Percentiles rank a stretch among this genome's conserved stretches.
Conservation (phyloP, 92 coral and sea anemone genomes). For the Hydrozoanthus gracilis region DNA sequence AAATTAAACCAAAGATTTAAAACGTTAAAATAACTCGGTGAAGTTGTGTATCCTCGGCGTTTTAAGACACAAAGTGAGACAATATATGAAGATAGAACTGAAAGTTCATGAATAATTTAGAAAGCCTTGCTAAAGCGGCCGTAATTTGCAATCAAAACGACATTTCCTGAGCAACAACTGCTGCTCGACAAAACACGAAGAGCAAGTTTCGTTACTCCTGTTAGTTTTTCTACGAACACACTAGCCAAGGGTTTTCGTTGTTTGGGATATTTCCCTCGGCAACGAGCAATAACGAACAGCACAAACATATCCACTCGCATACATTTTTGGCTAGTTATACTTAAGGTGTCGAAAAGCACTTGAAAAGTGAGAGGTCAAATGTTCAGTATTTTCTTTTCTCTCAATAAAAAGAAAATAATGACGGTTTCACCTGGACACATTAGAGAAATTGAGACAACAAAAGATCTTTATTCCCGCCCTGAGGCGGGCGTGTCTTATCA, state of each 20-base stretch:
- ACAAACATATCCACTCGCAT: too few species aligned
- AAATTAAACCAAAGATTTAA: conserved; percentile 14
- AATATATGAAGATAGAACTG: background rate
- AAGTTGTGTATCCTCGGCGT: background rate
- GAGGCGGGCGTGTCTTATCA: background rate
- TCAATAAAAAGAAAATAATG: background rate
- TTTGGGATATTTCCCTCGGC: background rate
- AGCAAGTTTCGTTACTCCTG: background rate
- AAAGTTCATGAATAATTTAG: conserved; percentile 32
- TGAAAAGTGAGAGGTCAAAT: background rate
- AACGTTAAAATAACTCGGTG: conserved; percentile 2
- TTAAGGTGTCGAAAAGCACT: background rate
- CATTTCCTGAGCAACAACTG: background rate
- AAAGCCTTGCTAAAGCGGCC: background rate
- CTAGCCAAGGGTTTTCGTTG: background rate
- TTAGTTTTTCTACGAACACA: background rate
- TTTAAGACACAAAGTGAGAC: conserved; percentile 17
- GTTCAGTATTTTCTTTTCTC: background rate
- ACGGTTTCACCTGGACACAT: background rate
- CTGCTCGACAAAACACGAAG: conserved; percentile 13
- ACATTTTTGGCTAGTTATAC: background rate
- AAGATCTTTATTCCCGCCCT: background rate
- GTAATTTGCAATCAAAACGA: conserved; percentile 31
- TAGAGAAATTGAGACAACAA: background rate
- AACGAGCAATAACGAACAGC: too few species aligned